Conservation (phyloP, 2,797 vertebrate species). For the Lepidocolaptes lacrymiger region DNA sequence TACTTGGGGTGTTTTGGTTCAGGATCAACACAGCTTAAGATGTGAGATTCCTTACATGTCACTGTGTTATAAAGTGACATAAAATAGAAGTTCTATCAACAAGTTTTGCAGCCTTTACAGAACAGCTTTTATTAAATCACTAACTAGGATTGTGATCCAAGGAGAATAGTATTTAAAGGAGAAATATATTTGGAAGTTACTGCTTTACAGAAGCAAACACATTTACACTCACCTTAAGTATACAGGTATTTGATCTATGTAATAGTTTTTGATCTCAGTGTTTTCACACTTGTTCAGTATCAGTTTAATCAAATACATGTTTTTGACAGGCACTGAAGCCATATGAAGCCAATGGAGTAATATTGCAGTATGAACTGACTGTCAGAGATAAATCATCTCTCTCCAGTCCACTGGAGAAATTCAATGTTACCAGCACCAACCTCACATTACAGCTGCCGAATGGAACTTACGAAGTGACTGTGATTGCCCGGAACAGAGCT, state of each 20-base stretch:
- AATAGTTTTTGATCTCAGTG: neutral
- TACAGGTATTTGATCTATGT: neutral
- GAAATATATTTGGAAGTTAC: neutral
- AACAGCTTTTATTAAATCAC: neutral
- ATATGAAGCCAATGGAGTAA: conserved; percentile 83
- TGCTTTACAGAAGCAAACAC: neutral
- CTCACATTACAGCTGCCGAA: conserved; percentile 53
- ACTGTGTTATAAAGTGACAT: neutral
- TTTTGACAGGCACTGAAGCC: conserved; percentile 80
- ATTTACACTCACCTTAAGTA: neutral
- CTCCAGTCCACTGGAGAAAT: neutral
- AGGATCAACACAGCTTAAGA: neutral
- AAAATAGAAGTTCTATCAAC: neutral
- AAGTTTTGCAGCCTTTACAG: neutral
- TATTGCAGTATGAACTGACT: conserved; percentile 79
- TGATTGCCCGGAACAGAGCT: conserved; percentile 80
- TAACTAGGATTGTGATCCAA: neutral
- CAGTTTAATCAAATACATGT: neutral
- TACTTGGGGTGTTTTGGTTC: neutral
- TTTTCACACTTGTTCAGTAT: neutral
- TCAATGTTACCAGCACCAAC: conserved; percentile 58
- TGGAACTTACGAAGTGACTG: conserved; percentile 52
- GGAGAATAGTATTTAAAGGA: neutral
- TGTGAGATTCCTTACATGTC: neutral
- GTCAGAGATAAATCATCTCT: conserved; percentile 48